phyloP scores from a whole-genome alignment of 2,797 vertebrate species.

The Squalus acanthias region DNA sequence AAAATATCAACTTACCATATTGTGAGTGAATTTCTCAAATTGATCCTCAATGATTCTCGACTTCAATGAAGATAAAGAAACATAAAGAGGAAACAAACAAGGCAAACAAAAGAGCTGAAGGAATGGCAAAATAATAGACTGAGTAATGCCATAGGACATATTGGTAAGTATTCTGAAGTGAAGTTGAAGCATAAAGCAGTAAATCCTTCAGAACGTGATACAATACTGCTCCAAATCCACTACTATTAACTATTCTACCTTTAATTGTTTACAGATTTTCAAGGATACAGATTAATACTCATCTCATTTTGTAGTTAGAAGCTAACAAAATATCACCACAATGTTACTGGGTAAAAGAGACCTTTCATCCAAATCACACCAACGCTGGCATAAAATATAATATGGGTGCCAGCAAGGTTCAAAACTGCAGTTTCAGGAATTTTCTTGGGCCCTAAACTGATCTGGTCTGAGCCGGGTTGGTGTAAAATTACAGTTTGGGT shows the following conservation, averaged over 20 bases:
- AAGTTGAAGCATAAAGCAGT: not conserved
- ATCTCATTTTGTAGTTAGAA: not conserved
- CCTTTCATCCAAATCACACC: not conserved
- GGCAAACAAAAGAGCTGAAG: constrained; percentile 51
- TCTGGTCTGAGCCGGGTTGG: not conserved
- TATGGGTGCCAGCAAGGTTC: not conserved
- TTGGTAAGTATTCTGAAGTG: constrained; percentile 34
- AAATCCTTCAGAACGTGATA: not conserved
- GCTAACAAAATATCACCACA: not conserved
- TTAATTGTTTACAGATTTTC: not conserved
- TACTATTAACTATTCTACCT: not conserved
- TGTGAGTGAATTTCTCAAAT: constrained; percentile 75
- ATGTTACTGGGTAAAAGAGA: not conserved
- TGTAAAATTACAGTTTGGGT: not conserved
- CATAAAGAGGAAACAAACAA: constrained; percentile 44
- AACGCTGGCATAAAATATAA: not conserved
- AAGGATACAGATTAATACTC: not conserved
- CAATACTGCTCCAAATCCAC: not conserved
- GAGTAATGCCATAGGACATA: constrained; percentile 40
- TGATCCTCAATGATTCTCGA: constrained; percentile 67
- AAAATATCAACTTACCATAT: constrained; percentile 64
- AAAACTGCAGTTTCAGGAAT: not conserved
- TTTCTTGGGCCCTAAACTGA: not conserved
- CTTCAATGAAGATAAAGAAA: constrained; percentile 54
- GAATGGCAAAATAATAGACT: constrained; percentile 50